phyloP scores from a whole-genome alignment of 2,888 invertebrate species.

The Zhuqinia jingwanae region DNA sequence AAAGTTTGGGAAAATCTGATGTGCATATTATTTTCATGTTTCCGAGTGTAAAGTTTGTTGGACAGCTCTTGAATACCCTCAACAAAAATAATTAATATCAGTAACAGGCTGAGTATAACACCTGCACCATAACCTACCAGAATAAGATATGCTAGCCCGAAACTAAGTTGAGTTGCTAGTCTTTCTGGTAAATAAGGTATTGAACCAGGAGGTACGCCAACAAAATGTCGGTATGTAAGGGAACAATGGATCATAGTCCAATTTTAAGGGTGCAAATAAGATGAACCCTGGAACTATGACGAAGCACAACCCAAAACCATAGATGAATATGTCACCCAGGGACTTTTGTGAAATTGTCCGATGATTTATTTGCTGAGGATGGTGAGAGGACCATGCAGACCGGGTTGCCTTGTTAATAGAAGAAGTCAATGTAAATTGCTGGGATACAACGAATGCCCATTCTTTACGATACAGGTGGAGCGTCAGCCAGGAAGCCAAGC shows the following conservation, averaged over 20 bases:
- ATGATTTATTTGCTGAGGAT: no score
- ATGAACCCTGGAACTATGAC: background rate
- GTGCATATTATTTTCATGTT: background rate
- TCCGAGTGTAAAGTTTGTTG: background rate
- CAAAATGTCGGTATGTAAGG: background rate
- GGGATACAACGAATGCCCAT: background rate
- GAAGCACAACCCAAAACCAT: background rate
- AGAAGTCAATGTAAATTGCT: background rate
- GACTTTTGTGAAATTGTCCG: background rate
- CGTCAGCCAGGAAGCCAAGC: background rate
- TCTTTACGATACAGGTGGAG: background rate
- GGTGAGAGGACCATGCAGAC: background rate
- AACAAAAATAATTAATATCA: background rate
- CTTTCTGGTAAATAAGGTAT: no score
- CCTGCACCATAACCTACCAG: background rate
- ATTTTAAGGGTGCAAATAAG: background rate
- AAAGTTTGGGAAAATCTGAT: background rate
- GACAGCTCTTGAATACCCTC: background rate
- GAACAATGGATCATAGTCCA: constrained; percentile 14
- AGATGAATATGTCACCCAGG: background rate
- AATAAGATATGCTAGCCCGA: background rate
- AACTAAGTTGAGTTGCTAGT: background rate
- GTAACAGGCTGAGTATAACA: background rate
- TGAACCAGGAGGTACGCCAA: background rate
- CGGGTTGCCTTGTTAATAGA: background rate